Base-by-base conservation (phyloP, 2,888 invertebrate species). In the Ophion obscuratus region DNA sequence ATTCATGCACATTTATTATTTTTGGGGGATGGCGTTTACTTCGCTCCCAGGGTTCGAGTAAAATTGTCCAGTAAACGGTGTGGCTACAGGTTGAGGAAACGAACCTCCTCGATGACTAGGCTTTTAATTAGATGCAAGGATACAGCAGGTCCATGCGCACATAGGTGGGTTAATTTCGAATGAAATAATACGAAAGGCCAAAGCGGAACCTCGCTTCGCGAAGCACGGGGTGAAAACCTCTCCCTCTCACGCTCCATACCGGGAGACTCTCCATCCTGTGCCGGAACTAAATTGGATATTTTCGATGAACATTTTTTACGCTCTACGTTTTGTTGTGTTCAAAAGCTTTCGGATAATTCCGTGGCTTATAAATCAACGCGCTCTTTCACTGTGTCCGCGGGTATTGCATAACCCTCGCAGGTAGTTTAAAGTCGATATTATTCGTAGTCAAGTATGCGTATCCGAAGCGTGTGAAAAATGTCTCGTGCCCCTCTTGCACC, bases 401-500 rank as follows among this genome's bases (percentile, higher is more conserved):
- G 64, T 62, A 44, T 47, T 47, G 62, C 47, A 73, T 40, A 59
- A 59, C 31, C 36, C 67, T 76, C 81, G 62, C 44, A 66, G 67
- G 73, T 79, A 71, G 83, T 76, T 77, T 47, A 83, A 73, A 73
- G 74, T 86, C 83, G 85, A 86, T 86, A 86, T 85, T 88, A 87
- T 88, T 86, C 82, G 84, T 84, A 87, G 86, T 84, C 87, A 88
- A 88, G 87, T 88, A 82, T 87, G 87, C 88, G 87, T 88, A 85
- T 87, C 88, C 80, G 76, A 88, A 81, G 81, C 88, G 88, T 88
- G 88, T 88, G 88, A 88, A 88, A 88, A 88, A 87, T 84, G 85
- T 86, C 88, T 88, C 87, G 82, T 53, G 53, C 53, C 83, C 83
- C 86, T 81, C 80, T 82, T 64, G 57, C 81, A 77, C 83, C 83